phyloP scores from a whole-genome alignment of 2,797 vertebrate species.

The Harpagifer antarcticus region DNA sequence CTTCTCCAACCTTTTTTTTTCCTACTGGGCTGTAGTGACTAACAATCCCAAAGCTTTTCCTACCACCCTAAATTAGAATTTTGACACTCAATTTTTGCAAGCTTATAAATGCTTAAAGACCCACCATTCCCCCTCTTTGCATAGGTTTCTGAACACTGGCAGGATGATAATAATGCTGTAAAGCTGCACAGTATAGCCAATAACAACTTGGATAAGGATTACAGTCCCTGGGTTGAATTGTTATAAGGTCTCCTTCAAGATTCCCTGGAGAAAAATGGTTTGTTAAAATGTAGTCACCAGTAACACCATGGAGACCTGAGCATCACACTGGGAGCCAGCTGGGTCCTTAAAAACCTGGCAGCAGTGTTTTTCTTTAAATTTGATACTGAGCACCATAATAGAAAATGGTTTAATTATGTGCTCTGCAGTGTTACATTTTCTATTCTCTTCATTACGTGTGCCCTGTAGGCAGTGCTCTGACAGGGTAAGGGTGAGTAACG shows the following conservation, averaged over 20 bases:
- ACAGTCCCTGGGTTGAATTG: conserved; percentile 31
- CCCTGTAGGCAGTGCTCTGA: conserved; percentile 54
- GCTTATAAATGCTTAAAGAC: background rate
- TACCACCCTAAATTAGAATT: background rate
- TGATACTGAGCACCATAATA: conserved; percentile 54
- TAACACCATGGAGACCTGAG: conserved; percentile 58
- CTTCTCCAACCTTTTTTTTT: background rate
- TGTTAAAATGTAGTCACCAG: conserved; percentile 46
- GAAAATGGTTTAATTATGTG: conserved; percentile 74
- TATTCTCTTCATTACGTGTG: conserved; percentile 71
- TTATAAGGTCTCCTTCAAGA: conserved; percentile 29
- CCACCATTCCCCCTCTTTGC: background rate
- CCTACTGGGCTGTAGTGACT: background rate
- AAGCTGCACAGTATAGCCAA: conserved; percentile 3
- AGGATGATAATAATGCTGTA: background rate
- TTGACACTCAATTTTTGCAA: background rate
- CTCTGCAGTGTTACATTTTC: conserved; percentile 72
- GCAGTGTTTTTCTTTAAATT: conserved; percentile 56
- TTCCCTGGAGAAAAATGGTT: conserved; percentile 36
- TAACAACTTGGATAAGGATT: conserved; percentile 25
- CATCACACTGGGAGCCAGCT: conserved; percentile 33
- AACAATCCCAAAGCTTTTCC: background rate
- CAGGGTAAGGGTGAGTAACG: conserved; percentile 67
- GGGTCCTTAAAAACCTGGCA: conserved; percentile 58
- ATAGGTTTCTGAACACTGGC: conserved; percentile 10